Base-by-base conservation (phyloP, 2,888 invertebrate species). In the Arge pagana region DNA sequence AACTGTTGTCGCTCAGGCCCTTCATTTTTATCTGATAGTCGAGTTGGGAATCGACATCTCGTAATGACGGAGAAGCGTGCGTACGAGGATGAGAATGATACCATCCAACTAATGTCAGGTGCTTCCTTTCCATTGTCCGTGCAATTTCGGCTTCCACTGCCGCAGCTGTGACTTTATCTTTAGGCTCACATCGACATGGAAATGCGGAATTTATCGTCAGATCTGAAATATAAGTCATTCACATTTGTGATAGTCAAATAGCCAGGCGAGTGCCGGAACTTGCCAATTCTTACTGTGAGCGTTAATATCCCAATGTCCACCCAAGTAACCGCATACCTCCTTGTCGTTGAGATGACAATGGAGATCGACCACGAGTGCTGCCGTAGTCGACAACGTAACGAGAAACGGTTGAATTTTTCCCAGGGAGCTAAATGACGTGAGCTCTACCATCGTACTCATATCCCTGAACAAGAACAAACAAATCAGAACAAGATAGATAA, bases 11-110 rank as follows among this genome's bases (percentile, higher is more conserved):
- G 23, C 88, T 89, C 3, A 88, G 86, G 3, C 96, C 96, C 65
- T 94, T 90, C 91, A 96, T 92, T 71, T 89, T 89, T 51, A 96
- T 90, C 78, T 97, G 94, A 78, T 96, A 95, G 67, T 96, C 95
- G 58, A 97, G 79, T 77, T 97, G 96, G 52, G 90, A 87, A 71
- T 96, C 94, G 52, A 96, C 90, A 73, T 97, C 96, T 48, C 92
- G 81, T 53, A 85, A 82, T 66, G 89, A 94, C 56, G 93, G 96
- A 65, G 93, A 90, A 1, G 94, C 90, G 50, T 91, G 88, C 60
- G 89, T 88, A 48, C 87, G 85, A 0, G 95, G 93, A 79, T 96
- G 96, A 7, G 94, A 94, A 77, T 96, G 96, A 78, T 96, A 96
- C 96, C 96, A 96, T 5, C 96, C 96, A 3, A 96, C 88, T 6